Evolutionary conservation across 37 sponge, comb jelly and placozoan species (phyloP).

Genomic region (Crambe crambe): DNA sequence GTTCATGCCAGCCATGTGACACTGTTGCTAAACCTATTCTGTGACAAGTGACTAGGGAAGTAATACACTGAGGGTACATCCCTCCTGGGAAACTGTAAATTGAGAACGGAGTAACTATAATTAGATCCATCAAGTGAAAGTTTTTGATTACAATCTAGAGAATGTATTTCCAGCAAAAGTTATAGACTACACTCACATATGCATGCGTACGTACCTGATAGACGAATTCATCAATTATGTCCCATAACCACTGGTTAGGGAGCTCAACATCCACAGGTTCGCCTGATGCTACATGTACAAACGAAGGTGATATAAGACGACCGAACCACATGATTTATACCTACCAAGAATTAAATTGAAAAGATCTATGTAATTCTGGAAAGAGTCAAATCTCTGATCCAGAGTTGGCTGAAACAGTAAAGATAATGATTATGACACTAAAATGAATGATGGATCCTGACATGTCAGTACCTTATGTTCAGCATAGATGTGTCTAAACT

Average conservation of each 20-base stretch:
- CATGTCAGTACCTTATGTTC: constrained; percentile 86
- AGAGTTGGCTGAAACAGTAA: constrained; percentile 67
- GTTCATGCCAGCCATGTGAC: too few relatives aligned
- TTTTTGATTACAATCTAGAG: too few relatives aligned
- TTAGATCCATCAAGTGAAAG: too few relatives aligned
- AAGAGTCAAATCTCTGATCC: constrained; percentile 92
- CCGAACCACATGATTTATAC: neutral
- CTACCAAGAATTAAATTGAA: constrained; percentile 86
- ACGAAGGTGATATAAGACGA: neutral
- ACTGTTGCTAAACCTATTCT: too few relatives aligned
- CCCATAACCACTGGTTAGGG: constrained; percentile 98
- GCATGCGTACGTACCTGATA: constrained; percentile 83
- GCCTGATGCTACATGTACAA: constrained; percentile 39
- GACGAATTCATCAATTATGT: constrained; percentile 97
- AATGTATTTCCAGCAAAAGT: too few relatives aligned
- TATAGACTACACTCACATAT: too few relatives aligned
- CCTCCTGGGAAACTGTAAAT: too few relatives aligned
- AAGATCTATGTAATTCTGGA: constrained; percentile 86
- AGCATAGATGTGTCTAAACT: constrained; percentile 96
- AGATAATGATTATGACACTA: neutral
- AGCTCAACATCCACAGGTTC: constrained; percentile 87
- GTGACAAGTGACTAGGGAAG: too few relatives aligned
- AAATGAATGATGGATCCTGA: too few relatives aligned
- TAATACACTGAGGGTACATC: too few relatives aligned
- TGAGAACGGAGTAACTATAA: too few relatives aligned